Evolutionary conservation across 1,140 invertebrate genomes (phyloP).

Genomic region (Solenopsis fugax): DNA sequence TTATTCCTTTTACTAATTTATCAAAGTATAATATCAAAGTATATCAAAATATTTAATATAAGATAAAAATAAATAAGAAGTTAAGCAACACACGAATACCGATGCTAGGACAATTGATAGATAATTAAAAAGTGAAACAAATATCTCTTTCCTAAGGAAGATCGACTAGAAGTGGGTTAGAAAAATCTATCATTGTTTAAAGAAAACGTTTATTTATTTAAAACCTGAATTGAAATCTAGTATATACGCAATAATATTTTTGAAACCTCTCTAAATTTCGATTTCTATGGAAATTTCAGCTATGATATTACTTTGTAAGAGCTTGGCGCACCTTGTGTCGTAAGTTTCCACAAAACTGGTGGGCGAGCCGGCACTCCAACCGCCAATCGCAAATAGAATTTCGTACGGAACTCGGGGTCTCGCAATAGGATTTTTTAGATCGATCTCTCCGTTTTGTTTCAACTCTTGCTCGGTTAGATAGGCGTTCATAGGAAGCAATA

Average conservation of each 20-base stretch:
- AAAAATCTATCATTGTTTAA: conserved; percentile 7
- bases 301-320: conserved; percentile 32
- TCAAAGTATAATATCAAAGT: not conserved
- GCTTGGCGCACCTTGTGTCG: conserved; percentile 86
- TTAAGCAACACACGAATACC: not conserved
- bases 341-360: conserved; percentile 93
- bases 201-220: conserved; percentile 15
- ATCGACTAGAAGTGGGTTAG: not conserved
- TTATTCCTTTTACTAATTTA: not conserved
- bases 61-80: not conserved
- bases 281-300: conserved; percentile 43
- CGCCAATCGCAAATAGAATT: conserved; percentile 91
- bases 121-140: not conserved
- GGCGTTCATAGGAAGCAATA: conserved; percentile 89
- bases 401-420: conserved; percentile 90
- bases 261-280: conserved; percentile 24
- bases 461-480: conserved; percentile 89
- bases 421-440: conserved; percentile 87
- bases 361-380: conserved; percentile 93
- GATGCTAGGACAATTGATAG: not conserved
- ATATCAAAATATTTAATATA: not conserved
- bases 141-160: not conserved
- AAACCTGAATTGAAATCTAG: not conserved
- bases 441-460: conserved; percentile 87
- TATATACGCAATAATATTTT: not conserved